Evolutionary conservation across 1,140 invertebrate species (phyloP).

Genomic region (Drosophila miranda): DNA sequence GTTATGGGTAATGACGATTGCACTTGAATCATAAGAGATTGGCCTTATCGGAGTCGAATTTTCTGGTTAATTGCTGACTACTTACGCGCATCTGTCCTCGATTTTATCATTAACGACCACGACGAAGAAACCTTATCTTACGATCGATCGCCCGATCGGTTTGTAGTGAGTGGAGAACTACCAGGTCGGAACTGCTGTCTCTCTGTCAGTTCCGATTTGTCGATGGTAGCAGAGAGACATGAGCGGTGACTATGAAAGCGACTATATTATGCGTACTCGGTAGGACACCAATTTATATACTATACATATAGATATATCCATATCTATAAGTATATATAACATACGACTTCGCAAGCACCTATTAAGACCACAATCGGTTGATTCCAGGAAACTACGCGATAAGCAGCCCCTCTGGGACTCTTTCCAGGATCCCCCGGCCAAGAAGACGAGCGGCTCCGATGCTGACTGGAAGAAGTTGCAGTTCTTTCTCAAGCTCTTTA

Average conservation of each 20-base stretch:
- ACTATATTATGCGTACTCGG: slow-evolving; percentile 53
- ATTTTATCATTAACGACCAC: slow-evolving; percentile 15
- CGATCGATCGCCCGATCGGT: slow-evolving; percentile 17
- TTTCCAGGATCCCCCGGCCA: slow-evolving; percentile 89
- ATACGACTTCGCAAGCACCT: slow-evolving; percentile 1
- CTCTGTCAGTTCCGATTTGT: slow-evolving; percentile 51
- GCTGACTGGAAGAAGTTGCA: slow-evolving; percentile 92
- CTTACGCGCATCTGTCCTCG: slow-evolving; percentile 7
- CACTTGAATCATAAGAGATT: slow-evolving; percentile 1
- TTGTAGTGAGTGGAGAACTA: too few relatives aligned
- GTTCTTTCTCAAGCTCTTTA: slow-evolving; percentile 91
- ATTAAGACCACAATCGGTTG: slow-evolving; percentile 6
- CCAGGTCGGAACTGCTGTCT: background rate
- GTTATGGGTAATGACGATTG: slow-evolving; percentile 20
- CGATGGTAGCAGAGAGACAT: slow-evolving; percentile 40
- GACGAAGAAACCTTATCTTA: slow-evolving; percentile 17
- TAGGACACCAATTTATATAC: slow-evolving; percentile 28
- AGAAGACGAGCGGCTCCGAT: slow-evolving; percentile 93
- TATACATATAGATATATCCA: background rate
- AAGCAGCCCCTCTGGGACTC: slow-evolving; percentile 69
- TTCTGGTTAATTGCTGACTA: slow-evolving; percentile 9
- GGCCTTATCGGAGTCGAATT: background rate
- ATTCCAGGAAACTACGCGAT: slow-evolving; percentile 50
- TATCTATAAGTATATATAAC: background rate
- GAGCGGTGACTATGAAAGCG: slow-evolving; percentile 62